Evolutionary conservation across 1,140 invertebrate genomes (phyloP), one percentile per base, ranked within the genome.

Genomic region (Prorops nasuta): DNA sequence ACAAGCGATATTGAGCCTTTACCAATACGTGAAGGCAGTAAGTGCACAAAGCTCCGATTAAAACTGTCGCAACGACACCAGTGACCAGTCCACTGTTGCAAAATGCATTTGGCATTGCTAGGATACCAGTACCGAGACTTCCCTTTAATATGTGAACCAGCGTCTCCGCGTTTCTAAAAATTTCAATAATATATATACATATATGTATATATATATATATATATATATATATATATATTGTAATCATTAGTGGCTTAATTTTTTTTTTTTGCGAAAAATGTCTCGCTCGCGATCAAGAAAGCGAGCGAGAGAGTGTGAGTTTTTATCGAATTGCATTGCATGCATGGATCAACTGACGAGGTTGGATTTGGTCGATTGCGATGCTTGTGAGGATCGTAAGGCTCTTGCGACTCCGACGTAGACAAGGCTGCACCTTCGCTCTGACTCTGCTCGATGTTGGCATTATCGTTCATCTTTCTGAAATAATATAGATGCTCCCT

Each of bases 91-190:
- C 92, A 32, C 91, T 81, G 67, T 94, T 86, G 38, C 78, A 79
- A 53, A 94, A 87, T 0, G 92, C 92, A 63, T 86, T 83, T 2
- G 92, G 90, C 89, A 96, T 94, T 14, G 92, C 92, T 38, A 96
- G 67, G 36, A 96, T 90, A 4, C 93, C 92, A 0, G 92, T 94
- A 4, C 93, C 93, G 44, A 95, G 81, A 64, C 92, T 93, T 17
- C 89, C 90, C 64, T 93, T 93, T 15, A 92, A 68, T 51, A 93
- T 71, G 67, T 93, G 90, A 54, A 92, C 84, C 54, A 92, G 77
- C 0, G 90, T 92, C 49, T 91, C 89, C 19, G 76, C 74, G 73
- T 90, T 90, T 41, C 89, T 91, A 64, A 9, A 74, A 67, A n/a
- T n/a, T n/a, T n/a, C n/a, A n/a, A n/a, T n/a, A n/a, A n/a, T n/a